Percentiles rank a stretch among this genome's conserved stretches.
phyloP scores from a whole-genome alignment of 2,797 vertebrate species.

The Cottoperca gobio region DNA sequence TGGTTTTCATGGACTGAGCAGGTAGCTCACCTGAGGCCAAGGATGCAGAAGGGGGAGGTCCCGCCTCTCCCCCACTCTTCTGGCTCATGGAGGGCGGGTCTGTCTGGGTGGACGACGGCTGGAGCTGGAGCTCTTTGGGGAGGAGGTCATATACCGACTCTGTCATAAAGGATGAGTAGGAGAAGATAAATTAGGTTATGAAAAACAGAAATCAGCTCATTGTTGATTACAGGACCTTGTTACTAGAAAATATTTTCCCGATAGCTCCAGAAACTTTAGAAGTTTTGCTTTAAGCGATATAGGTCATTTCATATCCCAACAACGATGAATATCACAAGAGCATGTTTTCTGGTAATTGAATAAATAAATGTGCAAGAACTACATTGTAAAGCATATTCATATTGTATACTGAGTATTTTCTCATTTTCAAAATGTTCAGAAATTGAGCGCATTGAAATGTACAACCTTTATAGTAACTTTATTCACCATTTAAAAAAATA shows the following conservation, averaged over 20 bases:
- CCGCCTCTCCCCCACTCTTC: conserved; percentile 98
- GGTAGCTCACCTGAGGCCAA: conserved; percentile 95
- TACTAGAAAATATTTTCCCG: background rate
- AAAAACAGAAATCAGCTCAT: conserved; percentile 27
- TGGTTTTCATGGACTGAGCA: conserved; percentile 70
- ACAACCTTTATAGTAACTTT: background rate
- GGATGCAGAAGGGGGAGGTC: conserved; percentile 94
- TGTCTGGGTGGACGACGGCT: conserved; percentile 91
- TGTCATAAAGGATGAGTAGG: conserved; percentile 70
- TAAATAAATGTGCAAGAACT: too few species aligned
- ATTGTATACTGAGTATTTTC: too few species aligned
- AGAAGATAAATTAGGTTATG: conserved; percentile 44
- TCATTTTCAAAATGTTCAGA: too few species aligned
- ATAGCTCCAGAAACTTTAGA: background rate
- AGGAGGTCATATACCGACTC: conserved; percentile 99
- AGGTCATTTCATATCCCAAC: too few species aligned
- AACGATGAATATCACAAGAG: too few species aligned
- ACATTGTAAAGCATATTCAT: too few species aligned
- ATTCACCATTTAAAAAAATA: background rate
- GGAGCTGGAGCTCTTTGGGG: conserved; percentile 98
- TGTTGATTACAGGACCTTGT: conserved; percentile 2
- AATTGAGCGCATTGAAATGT: background rate
- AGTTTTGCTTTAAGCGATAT: background rate
- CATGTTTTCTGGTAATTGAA: too few species aligned
- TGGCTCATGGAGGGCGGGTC: conserved; percentile 97